These are phyloP conservation scores for Toxotes lorentzi DNA, from an alignment of 2,797 vertebrate genomes.

Conservation along the genomic window DNA sequence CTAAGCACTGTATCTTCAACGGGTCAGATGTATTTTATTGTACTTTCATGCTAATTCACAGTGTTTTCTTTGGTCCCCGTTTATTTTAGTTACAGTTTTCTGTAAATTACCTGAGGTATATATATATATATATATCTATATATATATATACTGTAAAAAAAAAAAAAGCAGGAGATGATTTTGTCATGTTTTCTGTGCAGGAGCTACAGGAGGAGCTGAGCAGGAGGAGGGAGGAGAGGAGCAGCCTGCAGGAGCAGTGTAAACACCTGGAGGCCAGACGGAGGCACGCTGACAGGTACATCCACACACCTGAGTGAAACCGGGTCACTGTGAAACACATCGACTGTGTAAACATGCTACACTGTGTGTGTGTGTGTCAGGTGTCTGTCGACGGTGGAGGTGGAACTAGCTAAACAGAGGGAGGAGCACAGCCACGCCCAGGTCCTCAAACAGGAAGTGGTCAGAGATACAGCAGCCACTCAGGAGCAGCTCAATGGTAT, in stretches of 20 bases:
- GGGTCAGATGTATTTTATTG: neutral
- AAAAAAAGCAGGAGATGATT: neutral
- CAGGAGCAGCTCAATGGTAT: conserved; percentile 49
- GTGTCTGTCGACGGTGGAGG: conserved; percentile 50
- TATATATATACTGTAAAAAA: too few species aligned
- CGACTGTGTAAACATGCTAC: neutral
- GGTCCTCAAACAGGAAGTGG: conserved; percentile 34
- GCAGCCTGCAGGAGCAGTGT: conserved; percentile 56
- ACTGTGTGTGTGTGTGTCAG: conserved; percentile 38
- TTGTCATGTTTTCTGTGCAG: conserved; percentile 5
- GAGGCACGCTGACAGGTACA: conserved; percentile 52
- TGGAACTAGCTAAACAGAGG: conserved; percentile 36
- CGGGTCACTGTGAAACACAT: too few species aligned
- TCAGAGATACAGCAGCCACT: conserved; percentile 21
- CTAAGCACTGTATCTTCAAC: too few species aligned
- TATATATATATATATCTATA: too few species aligned
- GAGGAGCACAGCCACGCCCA: conserved; percentile 39
- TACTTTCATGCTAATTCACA: neutral
- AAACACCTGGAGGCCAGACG: conserved; percentile 62
- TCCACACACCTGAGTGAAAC: neutral
- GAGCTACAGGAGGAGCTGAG: conserved; percentile 53
- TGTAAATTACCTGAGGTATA: too few species aligned
- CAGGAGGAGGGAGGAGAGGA: conserved; percentile 48
- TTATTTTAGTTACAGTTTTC: too few species aligned
- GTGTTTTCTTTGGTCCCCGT: too few species aligned